Conservation (phyloP, 2,888 invertebrate genomes). For the Polyommatus iphigenia region DNA sequence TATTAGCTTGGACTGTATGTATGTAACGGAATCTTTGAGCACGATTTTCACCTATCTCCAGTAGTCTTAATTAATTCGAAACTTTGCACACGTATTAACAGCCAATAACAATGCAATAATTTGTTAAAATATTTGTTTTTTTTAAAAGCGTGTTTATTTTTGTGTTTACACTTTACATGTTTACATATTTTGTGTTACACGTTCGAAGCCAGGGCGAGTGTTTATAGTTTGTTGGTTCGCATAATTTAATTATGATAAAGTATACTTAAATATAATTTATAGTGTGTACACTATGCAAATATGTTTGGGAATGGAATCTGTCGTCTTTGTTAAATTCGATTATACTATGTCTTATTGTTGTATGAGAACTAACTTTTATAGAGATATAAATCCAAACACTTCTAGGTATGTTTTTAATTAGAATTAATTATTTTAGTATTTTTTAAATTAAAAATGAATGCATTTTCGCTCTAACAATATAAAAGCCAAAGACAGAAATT, state of each 20-base stretch:
- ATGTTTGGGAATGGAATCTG: slow-evolving; percentile 12
- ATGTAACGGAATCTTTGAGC: too few species aligned
- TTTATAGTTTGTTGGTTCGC: neutral
- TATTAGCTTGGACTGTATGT: too few species aligned
- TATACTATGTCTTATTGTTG: slow-evolving; percentile 25
- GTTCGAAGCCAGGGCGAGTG: neutral
- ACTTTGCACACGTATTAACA: too few species aligned
- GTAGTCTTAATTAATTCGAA: too few species aligned
- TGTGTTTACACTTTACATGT: too few species aligned
- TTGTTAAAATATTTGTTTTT: too few species aligned
- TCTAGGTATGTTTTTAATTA: neutral
- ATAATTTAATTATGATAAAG: slow-evolving; percentile 16
- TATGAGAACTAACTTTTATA: slow-evolving; percentile 13
- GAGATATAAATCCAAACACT: neutral
- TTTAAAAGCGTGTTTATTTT: too few species aligned
- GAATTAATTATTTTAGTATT: neutral
- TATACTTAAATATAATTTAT: slow-evolving; percentile 13
- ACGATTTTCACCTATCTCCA: too few species aligned
- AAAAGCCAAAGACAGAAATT: neutral
- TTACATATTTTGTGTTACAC: neutral
- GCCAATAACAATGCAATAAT: too few species aligned
- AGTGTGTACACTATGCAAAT: slow-evolving; percentile 14
- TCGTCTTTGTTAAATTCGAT: slow-evolving; percentile 27
- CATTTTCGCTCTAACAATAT: too few species aligned
- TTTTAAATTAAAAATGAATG: neutral